A percentile compares a stretch with the other conserved stretches of the same genome.
Evolutionary conservation across 2,113 vertebrate species (phyloP).

Genomic region (Entelurus aequoreus): DNA sequence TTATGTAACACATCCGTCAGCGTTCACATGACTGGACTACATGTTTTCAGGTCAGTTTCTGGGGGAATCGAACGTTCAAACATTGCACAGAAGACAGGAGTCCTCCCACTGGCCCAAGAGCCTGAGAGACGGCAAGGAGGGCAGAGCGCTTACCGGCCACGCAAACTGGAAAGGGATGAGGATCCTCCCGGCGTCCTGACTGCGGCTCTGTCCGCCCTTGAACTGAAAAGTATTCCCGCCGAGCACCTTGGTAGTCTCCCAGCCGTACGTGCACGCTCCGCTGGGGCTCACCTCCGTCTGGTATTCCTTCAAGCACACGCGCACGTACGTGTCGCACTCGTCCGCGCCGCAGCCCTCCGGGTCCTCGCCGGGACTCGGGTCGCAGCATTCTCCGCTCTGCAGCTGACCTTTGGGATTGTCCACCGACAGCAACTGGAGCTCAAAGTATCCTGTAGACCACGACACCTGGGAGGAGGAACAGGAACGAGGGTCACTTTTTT

Average conservation of each 20-base stretch:
- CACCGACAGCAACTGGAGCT: constrained; percentile 87
- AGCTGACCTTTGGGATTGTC: constrained; percentile 86
- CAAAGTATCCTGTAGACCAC: constrained; percentile 86
- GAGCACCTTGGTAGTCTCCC: constrained; percentile 83
- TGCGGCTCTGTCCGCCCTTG: constrained; percentile 68
- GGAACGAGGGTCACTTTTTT: background rate
- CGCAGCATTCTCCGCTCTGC: constrained; percentile 87
- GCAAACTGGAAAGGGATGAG: constrained; percentile 89
- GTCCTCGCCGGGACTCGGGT: constrained; percentile 69
- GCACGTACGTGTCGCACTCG: constrained; percentile 91
- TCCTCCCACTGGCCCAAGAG: too few species aligned
- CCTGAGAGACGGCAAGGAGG: too few species aligned
- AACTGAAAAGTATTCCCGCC: constrained; percentile 92
- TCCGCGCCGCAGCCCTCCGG: constrained; percentile 77
- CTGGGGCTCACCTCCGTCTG: constrained; percentile 82
- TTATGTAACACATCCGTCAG: too few species aligned
- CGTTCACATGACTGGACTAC: too few species aligned
- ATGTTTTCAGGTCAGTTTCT: too few species aligned
- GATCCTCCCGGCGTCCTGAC: constrained; percentile 76
- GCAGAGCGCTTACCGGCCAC: constrained; percentile 84
- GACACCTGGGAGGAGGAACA: constrained; percentile 79
- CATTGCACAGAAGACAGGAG: too few species aligned
- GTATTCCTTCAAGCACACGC: constrained; percentile 92
- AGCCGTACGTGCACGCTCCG: constrained; percentile 85
- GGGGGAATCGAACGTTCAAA: too few species aligned